phyloP scores from a whole-genome alignment of 2,113 vertebrate species.

The Anhinga anhinga region DNA sequence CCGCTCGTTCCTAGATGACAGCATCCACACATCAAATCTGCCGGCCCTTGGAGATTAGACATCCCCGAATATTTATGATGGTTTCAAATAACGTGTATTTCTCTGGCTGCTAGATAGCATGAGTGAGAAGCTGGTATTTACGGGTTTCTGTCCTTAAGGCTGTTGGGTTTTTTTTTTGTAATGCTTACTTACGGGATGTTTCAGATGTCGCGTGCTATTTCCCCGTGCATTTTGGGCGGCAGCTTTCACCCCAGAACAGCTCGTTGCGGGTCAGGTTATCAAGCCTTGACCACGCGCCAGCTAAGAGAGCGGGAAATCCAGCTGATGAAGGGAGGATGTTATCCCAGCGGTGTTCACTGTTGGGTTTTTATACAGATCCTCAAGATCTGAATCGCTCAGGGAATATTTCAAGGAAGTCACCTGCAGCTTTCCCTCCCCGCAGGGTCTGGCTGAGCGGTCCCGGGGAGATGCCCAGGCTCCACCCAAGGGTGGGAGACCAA shows the following conservation, averaged over 20 bases:
- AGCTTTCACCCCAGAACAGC: neutral
- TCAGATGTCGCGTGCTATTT: accelerated
- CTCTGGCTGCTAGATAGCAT: neutral
- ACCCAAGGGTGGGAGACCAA: neutral
- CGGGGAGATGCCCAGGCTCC: neutral
- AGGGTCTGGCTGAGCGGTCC: neutral
- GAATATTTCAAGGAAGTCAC: neutral
- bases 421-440: neutral
- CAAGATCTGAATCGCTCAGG: neutral
- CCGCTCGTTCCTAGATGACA: slow-evolving; percentile 21
- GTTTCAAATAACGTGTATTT: neutral
- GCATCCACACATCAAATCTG: neutral
- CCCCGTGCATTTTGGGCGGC: neutral
- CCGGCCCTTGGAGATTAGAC: neutral
- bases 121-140: neutral
- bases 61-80: neutral
- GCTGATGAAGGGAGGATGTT: neutral
- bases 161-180: neutral
- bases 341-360: accelerated
- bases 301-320: neutral
- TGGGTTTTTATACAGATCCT: neutral
- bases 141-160: neutral
- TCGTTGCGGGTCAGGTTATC: neutral
- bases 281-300: accelerated
- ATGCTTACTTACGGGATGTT: accelerated